Percentiles rank a stretch among this genome's conserved stretches.
Conservation (phyloP, 2,797 vertebrate genomes). For the Chaetodon trifasciatus region DNA sequence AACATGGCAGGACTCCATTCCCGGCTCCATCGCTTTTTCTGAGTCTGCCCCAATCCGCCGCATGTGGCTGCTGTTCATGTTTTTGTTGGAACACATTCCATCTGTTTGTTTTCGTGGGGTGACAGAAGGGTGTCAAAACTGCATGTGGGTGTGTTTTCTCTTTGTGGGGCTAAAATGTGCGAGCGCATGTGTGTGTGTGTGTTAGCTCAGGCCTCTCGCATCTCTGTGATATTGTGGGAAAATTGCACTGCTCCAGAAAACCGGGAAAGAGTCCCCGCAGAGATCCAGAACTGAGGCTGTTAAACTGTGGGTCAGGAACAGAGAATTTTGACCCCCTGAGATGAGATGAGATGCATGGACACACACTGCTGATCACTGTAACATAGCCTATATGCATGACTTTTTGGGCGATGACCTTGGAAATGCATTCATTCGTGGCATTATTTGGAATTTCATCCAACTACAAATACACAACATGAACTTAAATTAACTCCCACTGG, state of each 20-base stretch:
- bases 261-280: slow-evolving; percentile 19
- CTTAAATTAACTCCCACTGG: background rate
- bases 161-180: slow-evolving; percentile 10
- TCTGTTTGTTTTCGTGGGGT: slow-evolving; percentile 45
- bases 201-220: slow-evolving; percentile 41
- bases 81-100: slow-evolving; percentile 35
- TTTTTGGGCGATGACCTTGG: background rate
- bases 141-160: slow-evolving; percentile 50
- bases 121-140: slow-evolving; percentile 62
- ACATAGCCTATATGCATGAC: background rate
- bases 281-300: slow-evolving; percentile 23
- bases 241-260: slow-evolving; percentile 34
- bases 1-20: background rate
- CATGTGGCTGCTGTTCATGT: slow-evolving; percentile 1
- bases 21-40: background rate
- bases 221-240: slow-evolving; percentile 63
- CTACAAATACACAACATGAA: background rate
- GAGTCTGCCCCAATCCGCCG: background rate
- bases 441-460: background rate
- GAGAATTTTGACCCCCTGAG: slow-evolving; percentile 20
- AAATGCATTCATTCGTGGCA: background rate
- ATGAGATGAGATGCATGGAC: slow-evolving; percentile 10
- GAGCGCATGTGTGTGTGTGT: slow-evolving; percentile 11
- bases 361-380: slow-evolving; percentile 3
- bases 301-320: slow-evolving; percentile 20